Base-by-base conservation (phyloP, 2,797 vertebrate species). In the Malurus leucopterus region DNA sequence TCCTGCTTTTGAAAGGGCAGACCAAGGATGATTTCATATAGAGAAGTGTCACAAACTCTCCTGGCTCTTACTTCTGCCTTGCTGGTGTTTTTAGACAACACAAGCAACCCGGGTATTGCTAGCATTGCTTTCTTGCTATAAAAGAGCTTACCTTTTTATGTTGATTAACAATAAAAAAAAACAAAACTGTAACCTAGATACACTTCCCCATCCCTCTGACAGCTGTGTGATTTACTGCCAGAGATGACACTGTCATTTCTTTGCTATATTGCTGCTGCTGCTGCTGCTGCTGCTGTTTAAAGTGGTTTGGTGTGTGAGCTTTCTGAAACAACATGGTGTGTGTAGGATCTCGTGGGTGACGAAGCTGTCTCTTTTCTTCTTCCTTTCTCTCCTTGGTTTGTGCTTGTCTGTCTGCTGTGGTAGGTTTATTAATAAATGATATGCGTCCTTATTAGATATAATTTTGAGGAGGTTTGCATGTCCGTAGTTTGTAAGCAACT, bases 401-500 rank as follows among this genome's bases (percentile, higher is more conserved):
- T 85, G 95, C 96, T 97, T 83, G 65, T 96, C 92, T 95, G 69
- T 96, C 91, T 40, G 83, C 96, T 57, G 86, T 95, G 93, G 95
- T 96, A 93, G 96, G 55, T 50, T 87, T 91, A 43, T 80, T 79
- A 50, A 71, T 73, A 57, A 84, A 57, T 64, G 19, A n/a, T 72
- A 46, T 15, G 8, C 0, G 2, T 85, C 90, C 75, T 83, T 95
- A 92, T 69, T 93, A 89, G 95, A 55, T 93, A 94, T 95, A 95
- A 95, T 97, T 96, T 97, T 93, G 95, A 95, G 97, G 97, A 98
- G 96, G 95, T 97, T 98, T 98, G 98, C 97, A 98, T 98, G 98
- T 98, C 91, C 44, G 72, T 97, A 97, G 95, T 96, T 97, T 91
- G 95, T 96, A 96, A 98, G 97, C 96, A 97, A 97, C 97, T 97